Evolutionary conservation across 1,140 invertebrate species (phyloP), one percentile per base, ranked within the genome.

Genomic region (Portunus trituberculatus): DNA sequence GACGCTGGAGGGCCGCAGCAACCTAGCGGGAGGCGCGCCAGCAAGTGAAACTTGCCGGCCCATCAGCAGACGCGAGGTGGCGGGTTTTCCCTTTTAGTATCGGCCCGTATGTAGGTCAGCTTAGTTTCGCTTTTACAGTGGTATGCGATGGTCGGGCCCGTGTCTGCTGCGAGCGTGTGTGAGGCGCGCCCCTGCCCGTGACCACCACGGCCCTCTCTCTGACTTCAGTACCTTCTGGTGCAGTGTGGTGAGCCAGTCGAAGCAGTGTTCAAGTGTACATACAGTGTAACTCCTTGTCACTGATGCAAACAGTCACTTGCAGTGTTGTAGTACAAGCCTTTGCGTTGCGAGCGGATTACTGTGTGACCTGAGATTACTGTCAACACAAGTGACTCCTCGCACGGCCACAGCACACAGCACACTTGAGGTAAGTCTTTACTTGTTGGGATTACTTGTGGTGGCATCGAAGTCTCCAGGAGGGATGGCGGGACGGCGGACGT

Each of bases 41-140:
- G 90, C 94, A 95, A 92, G 94, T 95, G 94, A 95, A 95, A 95
- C 94, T 95, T 95, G 94, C 91, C 94, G 94, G 91, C 90, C 94
- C 94, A 92, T 92, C 94, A 83, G 94, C 91, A 84, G 91, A 92
- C 94, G 94, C 76, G 91, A 92, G 91, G 91, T 89, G 94, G 83
- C 84, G 94, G 94, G 91, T 95, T 95, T 95, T 93, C 94, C 94
- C 91, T 95, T 95, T 95, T 95, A 95, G 94, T 95, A 92, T 95
- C 84, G 94, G 94, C 6, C 91, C 84, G 94, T 93, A 93, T 93
- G 91, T 95, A 93, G 91, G 91, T 93, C 84, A 93, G 76, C 84
- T 91, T 91, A 95, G 94, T 95, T 95, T 95, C 94, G 94, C 94
- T 95, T 95, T 95, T 95, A 93, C 91, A 93, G 94, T 95, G 94